Conservation (phyloP, 2,888 invertebrate species). For the Netelia virgata region DNA sequence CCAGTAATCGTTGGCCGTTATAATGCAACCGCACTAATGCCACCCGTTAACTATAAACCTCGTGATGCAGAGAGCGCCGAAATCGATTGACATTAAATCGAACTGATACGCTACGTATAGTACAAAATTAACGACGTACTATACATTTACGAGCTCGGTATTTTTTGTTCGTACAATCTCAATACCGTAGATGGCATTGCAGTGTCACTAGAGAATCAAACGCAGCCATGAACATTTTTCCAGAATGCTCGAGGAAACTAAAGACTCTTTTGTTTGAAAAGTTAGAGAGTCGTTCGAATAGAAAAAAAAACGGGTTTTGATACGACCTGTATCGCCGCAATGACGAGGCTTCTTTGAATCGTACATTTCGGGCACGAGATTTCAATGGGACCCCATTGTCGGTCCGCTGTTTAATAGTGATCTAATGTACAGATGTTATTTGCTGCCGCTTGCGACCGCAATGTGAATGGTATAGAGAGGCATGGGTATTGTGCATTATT, state of each 20-base stretch:
- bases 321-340: constrained; percentile 49
- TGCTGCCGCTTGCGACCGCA: constrained; percentile 76
- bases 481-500: constrained; percentile 75
- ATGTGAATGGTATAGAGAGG: constrained; percentile 82
- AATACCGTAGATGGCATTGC: too few species aligned
- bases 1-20: constrained; percentile 44
- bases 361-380: constrained; percentile 77
- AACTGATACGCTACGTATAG: background rate
- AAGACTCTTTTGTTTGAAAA: too few species aligned
- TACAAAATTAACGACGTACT: too few species aligned
- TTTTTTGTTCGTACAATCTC: too few species aligned
- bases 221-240: too few species aligned
- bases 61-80: constrained; percentile 33
- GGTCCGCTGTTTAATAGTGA: constrained; percentile 82
- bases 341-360: constrained; percentile 80
- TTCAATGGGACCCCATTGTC: constrained; percentile 82
- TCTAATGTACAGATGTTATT: constrained; percentile 85
- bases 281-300: too few species aligned
- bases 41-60: constrained; percentile 46
- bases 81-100: background rate
- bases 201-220: too few species aligned
- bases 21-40: constrained; percentile 45
- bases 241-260: too few species aligned
- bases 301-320: constrained; percentile 24
- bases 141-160: too few species aligned